Percentiles rank a stretch among this genome's conserved stretches.
Conservation (phyloP, 2,888 invertebrate genomes). For the Eucera pruinosa region DNA sequence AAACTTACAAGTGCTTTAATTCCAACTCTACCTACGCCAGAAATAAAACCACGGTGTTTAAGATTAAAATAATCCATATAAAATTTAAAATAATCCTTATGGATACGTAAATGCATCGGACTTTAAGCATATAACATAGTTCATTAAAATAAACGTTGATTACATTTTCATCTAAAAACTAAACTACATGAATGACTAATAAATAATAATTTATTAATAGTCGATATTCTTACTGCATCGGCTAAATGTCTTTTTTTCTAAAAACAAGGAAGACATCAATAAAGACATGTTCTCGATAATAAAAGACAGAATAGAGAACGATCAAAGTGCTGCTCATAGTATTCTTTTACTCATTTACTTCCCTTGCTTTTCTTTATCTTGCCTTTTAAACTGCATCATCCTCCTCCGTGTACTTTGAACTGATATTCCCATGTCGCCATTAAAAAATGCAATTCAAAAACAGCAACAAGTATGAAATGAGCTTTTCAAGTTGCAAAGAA, state of each 20-base stretch:
- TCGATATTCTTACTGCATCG: too few relatives aligned
- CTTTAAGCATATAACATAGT: too few relatives aligned
- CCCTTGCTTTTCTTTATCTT: not conserved
- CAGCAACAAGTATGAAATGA: slow-evolving; percentile 38
- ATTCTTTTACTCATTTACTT: slow-evolving; percentile 1
- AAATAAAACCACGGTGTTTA: not conserved
- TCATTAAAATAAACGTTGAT: too few relatives aligned
- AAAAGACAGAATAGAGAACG: not conserved
- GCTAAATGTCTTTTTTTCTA: not conserved
- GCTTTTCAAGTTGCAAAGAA: slow-evolving; percentile 31
- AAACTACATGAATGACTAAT: too few relatives aligned
- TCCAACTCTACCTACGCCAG: not conserved
- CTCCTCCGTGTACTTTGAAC: not conserved
- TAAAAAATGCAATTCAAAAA: slow-evolving; percentile 35
- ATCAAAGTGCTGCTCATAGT: not conserved
- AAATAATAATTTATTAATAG: too few relatives aligned
- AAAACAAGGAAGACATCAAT: not conserved
- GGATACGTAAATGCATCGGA: too few relatives aligned
- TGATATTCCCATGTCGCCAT: slow-evolving; percentile 15
- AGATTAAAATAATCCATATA: too few relatives aligned
- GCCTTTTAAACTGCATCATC: slow-evolving; percentile 15
- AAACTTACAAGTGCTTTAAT: not conserved
- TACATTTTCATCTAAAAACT: too few relatives aligned
- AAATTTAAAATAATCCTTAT: not conserved
- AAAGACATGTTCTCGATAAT: not conserved